Conservation (phyloP, 2,797 vertebrate species). For the Xyrichtys novacula region DNA sequence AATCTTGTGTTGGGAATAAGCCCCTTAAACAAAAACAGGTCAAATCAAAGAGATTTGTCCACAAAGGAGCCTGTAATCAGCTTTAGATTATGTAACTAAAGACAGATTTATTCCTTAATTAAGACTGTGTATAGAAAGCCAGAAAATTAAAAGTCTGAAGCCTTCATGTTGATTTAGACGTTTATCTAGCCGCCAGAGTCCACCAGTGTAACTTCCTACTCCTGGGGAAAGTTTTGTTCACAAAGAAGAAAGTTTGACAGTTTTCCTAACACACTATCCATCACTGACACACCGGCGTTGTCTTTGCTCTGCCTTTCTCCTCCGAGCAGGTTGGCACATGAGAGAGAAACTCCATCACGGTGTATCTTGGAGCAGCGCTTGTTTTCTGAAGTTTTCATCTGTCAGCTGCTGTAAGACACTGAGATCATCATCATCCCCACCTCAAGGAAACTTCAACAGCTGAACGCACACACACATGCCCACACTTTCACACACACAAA, state of each 20-base stretch:
- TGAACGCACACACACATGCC: constrained; percentile 2
- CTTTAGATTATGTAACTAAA: constrained; percentile 4
- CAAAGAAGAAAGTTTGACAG: background rate
- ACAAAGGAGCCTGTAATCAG: constrained; percentile 35
- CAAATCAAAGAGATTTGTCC: constrained; percentile 28
- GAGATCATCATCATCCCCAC: constrained; percentile 49
- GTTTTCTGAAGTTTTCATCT: constrained; percentile 50
- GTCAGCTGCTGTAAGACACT: constrained; percentile 48
- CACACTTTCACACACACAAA: constrained; percentile 11
- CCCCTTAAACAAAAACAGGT: constrained; percentile 18
- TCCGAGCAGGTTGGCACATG: constrained; percentile 53
- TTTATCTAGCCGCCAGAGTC: background rate
- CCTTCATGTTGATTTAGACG: background rate
- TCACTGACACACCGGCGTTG: constrained; percentile 5
- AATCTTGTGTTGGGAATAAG: too few species aligned
- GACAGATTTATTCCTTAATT: constrained; percentile 48
- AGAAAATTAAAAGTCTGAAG: constrained; percentile 37
- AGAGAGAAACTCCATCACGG: constrained; percentile 32
- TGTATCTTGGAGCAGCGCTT: constrained; percentile 35
- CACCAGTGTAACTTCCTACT: background rate
- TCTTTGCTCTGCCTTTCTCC: background rate
- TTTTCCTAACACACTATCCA: constrained; percentile 5
- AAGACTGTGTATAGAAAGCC: constrained; percentile 15
- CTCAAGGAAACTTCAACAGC: constrained; percentile 29
- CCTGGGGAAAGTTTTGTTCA: background rate